These are phyloP conservation scores for Macaria liturata DNA, from an alignment of 2,888 invertebrate genomes.

Conservation along the genomic window DNA sequence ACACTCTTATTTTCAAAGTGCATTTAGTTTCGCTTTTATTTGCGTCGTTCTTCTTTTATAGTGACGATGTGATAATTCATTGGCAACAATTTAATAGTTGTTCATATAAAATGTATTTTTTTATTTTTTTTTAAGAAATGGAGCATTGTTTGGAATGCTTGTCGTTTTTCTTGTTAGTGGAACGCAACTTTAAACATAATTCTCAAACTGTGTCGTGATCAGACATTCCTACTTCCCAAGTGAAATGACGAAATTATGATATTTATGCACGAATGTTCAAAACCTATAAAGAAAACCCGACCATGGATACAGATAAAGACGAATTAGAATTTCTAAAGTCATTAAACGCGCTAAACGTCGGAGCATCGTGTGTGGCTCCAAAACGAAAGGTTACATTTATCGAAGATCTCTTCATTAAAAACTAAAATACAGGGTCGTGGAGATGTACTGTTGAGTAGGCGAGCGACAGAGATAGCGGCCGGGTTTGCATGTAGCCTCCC, in stretches of 20 bases:
- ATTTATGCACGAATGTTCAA: constrained; percentile 15
- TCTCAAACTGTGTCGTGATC: background rate
- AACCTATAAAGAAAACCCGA: constrained; percentile 16
- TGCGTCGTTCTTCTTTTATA: constrained; percentile 1
- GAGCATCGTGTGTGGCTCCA: constrained; percentile 58
- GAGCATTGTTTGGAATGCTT: no score
- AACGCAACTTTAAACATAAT: background rate
- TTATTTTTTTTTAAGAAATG: no score
- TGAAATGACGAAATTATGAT: constrained; percentile 16
- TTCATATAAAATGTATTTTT: no score
- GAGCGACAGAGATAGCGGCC: constrained; percentile 31
- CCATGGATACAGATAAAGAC: constrained; percentile 29
- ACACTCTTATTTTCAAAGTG: constrained; percentile 32
- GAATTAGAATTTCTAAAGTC: constrained; percentile 38
- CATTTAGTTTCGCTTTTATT: constrained; percentile 17
- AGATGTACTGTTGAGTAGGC: constrained; percentile 37
- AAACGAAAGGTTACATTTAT: constrained; percentile 49
- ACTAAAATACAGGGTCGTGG: constrained; percentile 49
- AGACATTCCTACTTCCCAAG: background rate
- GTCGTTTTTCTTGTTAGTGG: no score
- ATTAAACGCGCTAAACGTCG: constrained; percentile 37
- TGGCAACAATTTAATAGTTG: no score
- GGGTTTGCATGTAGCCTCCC: constrained; percentile 53
- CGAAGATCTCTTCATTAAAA: constrained; percentile 61
- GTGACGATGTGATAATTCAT: no score